Percentiles rank a stretch among this genome's conserved stretches.
These are phyloP conservation scores for Caenorhabditis sulstoni DNA, from an alignment of 2,888 invertebrate genomes.

Conservation along the genomic window DNA sequence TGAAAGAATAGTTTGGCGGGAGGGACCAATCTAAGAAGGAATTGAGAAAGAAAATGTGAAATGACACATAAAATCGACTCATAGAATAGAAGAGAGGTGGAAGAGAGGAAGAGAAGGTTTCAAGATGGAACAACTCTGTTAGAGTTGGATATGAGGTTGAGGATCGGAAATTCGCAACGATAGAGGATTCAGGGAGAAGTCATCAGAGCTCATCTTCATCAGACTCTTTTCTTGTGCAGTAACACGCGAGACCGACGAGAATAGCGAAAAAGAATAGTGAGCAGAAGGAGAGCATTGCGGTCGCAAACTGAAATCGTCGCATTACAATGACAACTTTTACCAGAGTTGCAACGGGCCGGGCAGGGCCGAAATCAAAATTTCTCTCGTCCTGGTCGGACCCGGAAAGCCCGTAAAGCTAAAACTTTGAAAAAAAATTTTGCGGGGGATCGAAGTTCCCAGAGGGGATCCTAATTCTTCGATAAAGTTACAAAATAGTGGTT, in stretches of 20 bases:
- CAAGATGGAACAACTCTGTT: background rate
- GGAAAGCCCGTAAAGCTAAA: too few relatives aligned
- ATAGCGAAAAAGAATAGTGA: constrained; percentile 81
- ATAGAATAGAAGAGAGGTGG: constrained; percentile 17
- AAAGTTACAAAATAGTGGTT: too few relatives aligned
- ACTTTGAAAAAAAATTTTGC: background rate
- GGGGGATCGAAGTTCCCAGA: too few relatives aligned
- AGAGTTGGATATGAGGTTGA: constrained; percentile 16
- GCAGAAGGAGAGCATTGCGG: constrained; percentile 80
- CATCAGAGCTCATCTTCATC: constrained; percentile 78
- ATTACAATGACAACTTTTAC: constrained; percentile 11
- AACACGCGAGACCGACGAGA: constrained; percentile 80
- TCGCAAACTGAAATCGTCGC: constrained; percentile 77
- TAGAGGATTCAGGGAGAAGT: background rate
- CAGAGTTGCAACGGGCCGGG: too few relatives aligned
- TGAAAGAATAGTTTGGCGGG: constrained; percentile 26
- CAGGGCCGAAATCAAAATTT: too few relatives aligned
- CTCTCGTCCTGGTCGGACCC: too few relatives aligned
- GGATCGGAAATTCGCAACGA: constrained; percentile 6
- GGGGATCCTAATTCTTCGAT: too few relatives aligned
- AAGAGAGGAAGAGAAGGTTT: constrained; percentile 22
- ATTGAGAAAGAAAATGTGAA: constrained; percentile 8
- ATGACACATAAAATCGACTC: constrained; percentile 39
- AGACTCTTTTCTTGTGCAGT: constrained; percentile 80
- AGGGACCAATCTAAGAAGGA: background rate